Evolutionary conservation across 35 echinoderm and acorn worm species (phyloP).

Genomic region (Hemicentrotus pulcherrimus): DNA sequence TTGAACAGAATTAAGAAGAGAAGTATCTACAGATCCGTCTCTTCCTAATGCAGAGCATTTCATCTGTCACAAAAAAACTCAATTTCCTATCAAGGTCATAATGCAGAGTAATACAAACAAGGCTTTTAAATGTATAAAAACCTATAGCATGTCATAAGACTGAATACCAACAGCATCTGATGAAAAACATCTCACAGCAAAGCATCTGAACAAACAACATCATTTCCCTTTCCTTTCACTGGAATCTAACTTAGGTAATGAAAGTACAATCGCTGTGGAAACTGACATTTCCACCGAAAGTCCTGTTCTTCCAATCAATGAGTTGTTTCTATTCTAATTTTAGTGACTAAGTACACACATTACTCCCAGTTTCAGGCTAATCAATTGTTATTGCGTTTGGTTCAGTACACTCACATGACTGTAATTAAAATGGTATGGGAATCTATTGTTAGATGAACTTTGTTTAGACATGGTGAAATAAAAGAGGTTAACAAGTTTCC

Average conservation of each 20-base stretch:
- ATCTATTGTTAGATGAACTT: constrained; percentile 6
- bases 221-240: background rate
- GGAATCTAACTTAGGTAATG: background rate
- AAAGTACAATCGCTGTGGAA: background rate
- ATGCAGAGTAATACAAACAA: background rate
- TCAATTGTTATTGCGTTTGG: background rate
- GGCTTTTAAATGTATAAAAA: background rate
- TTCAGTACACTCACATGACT: constrained; percentile 11
- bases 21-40: too few species aligned
- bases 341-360: background rate
- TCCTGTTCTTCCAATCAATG: background rate
- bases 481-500: constrained; percentile 11
- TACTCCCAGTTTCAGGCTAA: constrained; percentile 9
- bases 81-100: background rate
- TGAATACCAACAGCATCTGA: background rate
- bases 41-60: too few species aligned
- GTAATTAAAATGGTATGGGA: background rate
- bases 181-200: background rate
- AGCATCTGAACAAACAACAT: background rate
- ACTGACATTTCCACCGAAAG: background rate
- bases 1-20: background rate
- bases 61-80: background rate
- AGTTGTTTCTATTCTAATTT: background rate
- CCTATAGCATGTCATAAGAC: background rate
- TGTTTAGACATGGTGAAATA: background rate